These are phyloP conservation scores for Dorcus parallelipipedus DNA, from an alignment of 2,888 invertebrate species.

Conservation along the genomic window DNA sequence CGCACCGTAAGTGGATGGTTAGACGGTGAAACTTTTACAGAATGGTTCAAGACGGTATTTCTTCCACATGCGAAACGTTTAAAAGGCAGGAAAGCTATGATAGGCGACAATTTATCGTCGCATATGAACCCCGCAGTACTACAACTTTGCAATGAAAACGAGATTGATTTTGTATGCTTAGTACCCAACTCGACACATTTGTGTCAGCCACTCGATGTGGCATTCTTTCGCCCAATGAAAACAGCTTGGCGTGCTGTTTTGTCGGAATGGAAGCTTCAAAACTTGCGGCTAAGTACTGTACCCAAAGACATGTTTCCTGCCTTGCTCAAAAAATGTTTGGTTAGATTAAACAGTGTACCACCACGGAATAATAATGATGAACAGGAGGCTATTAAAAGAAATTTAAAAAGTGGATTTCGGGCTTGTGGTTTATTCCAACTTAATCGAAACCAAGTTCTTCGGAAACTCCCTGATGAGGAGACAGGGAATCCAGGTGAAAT, in stretches of 20 bases:
- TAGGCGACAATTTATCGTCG: slow-evolving; percentile 13
- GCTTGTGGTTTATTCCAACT: not conserved
- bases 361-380: not conserved
- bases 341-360: not conserved
- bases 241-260: not conserved
- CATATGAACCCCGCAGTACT: slow-evolving; percentile 8
- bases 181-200: slow-evolving; percentile 2
- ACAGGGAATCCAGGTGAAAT: not conserved
- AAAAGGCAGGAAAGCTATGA: slow-evolving; percentile 13
- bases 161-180: slow-evolving; percentile 4
- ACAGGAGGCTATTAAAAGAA: not conserved
- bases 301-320: not conserved
- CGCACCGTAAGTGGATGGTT: slow-evolving; percentile 9
- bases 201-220: slow-evolving; percentile 6
- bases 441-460: not conserved
- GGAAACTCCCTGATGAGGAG: not conserved
- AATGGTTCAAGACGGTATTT: slow-evolving; percentile 13
- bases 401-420: not conserved
- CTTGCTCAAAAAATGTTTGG: too few relatives aligned
- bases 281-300: not conserved
- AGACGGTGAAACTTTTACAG: slow-evolving; percentile 13
- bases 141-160: not conserved
- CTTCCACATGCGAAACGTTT: slow-evolving; percentile 14
- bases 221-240: slow-evolving; percentile 2
- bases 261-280: slow-evolving; percentile 1